phyloP scores from a whole-genome alignment of 2,888 invertebrate species.

The Uloborus plumipes region DNA sequence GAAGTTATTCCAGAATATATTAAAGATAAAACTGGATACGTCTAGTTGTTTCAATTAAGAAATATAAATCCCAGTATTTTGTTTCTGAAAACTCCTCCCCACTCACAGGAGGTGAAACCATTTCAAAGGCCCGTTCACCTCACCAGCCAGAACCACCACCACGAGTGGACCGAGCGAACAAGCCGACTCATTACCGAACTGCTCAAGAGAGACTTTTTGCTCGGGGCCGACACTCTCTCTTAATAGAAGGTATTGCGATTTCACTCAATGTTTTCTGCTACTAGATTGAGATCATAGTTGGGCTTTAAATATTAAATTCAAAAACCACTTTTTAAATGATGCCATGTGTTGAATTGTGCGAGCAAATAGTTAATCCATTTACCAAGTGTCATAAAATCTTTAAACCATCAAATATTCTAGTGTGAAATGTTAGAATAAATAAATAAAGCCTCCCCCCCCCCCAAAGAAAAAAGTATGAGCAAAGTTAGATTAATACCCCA shows the following conservation, averaged over 20 bases:
- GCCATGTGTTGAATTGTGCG: not conserved
- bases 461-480: no score
- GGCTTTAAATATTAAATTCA: not conserved
- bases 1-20: no score
- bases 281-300: not conserved
- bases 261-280: not conserved
- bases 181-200: slow-evolving; percentile 75
- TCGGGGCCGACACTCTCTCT: slow-evolving; percentile 58
- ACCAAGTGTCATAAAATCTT: no score
- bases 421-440: no score
- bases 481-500: no score
- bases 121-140: slow-evolving; percentile 25
- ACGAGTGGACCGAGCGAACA: slow-evolving; percentile 82
- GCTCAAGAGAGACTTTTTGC: slow-evolving; percentile 67
- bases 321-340: not conserved
- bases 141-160: slow-evolving; percentile 82
- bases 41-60: no score
- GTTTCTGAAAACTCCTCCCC: not conserved
- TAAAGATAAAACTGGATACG: no score
- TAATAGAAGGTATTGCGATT: slow-evolving; percentile 51
- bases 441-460: no score
- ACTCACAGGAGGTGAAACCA: slow-evolving; percentile 33
- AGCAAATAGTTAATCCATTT: slow-evolving; percentile 19
- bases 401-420: no score
- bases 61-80: no score